Evolutionary conservation across 2,888 invertebrate genomes (phyloP).

Genomic region (Philaethria dido): DNA sequence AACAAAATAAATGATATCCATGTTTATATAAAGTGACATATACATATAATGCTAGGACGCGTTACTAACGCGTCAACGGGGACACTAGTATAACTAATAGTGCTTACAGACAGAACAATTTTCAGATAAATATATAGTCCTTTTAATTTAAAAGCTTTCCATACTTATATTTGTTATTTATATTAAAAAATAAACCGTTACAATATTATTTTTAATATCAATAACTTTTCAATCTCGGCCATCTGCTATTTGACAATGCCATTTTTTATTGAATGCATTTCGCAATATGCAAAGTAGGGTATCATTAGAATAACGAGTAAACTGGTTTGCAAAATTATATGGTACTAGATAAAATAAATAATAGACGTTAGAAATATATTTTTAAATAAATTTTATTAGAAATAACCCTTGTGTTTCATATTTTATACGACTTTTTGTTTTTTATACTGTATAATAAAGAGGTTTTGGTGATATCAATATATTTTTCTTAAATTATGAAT

Average conservation of each 20-base stretch:
- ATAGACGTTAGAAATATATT: not conserved
- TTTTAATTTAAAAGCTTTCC: not conserved
- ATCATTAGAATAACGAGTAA: constrained; percentile 35
- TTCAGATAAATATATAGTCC: not conserved
- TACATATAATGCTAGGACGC: too few relatives aligned
- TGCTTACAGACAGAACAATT: too few relatives aligned
- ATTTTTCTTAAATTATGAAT: too few relatives aligned
- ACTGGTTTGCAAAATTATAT: constrained; percentile 40
- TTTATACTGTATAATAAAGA: too few relatives aligned
- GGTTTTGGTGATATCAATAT: too few relatives aligned
- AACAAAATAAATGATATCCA: too few relatives aligned
- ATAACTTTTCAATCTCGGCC: constrained; percentile 50
- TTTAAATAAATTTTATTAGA: not conserved
- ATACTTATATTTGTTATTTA: not conserved
- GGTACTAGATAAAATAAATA: constrained; percentile 2
- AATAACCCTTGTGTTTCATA: too few relatives aligned
- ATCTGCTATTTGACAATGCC: constrained; percentile 67
- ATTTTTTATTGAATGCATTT: constrained; percentile 64
- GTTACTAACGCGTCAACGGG: too few relatives aligned
- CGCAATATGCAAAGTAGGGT: constrained; percentile 57
- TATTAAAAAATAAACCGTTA: constrained; percentile 22
- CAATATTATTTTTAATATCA: constrained; percentile 27
- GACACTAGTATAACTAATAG: too few relatives aligned
- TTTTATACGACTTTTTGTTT: too few relatives aligned
- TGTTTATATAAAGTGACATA: too few relatives aligned